phyloP scores from a whole-genome alignment of 2,113 vertebrate genomes.

The Pelusios castaneus region DNA sequence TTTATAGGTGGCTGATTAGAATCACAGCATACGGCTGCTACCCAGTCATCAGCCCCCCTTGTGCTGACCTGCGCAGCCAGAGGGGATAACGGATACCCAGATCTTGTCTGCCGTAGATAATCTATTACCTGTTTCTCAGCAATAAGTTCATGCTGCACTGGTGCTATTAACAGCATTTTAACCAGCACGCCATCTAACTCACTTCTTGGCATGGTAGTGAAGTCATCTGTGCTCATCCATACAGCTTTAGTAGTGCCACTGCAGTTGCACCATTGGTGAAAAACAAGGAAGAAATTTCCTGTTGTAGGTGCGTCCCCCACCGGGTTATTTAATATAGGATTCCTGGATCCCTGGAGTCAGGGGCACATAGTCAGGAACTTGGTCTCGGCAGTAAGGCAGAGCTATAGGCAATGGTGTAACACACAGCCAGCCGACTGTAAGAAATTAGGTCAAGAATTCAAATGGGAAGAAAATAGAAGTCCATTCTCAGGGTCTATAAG shows the following conservation, averaged over 20 bases:
- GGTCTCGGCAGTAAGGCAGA: not conserved
- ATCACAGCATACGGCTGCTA: not conserved
- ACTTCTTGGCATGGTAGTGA: not conserved
- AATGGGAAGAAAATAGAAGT: not conserved
- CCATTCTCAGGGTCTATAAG: not conserved
- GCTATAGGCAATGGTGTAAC: not conserved
- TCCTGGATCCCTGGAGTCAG: fast-evolving
- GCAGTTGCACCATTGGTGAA: not conserved
- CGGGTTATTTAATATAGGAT: not conserved
- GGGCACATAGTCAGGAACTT: fast-evolving
- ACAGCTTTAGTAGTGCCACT: too few species aligned
- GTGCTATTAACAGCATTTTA: not conserved
- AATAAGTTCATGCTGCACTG: fast-evolving
- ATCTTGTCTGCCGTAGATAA: fast-evolving
- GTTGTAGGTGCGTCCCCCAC: fast-evolving
- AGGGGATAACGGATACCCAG: not conserved
- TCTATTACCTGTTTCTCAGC: not conserved
- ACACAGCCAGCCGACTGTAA: not conserved
- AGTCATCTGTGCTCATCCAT: not conserved
- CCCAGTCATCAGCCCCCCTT: not conserved
- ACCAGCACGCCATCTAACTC: not conserved
- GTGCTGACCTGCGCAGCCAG: not conserved
- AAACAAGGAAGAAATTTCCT: not conserved
- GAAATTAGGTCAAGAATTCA: not conserved
- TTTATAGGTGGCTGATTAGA: not conserved